Evolutionary conservation across 2,113 vertebrate species (phyloP).

Genomic region (Sinosuthora webbiana): DNA sequence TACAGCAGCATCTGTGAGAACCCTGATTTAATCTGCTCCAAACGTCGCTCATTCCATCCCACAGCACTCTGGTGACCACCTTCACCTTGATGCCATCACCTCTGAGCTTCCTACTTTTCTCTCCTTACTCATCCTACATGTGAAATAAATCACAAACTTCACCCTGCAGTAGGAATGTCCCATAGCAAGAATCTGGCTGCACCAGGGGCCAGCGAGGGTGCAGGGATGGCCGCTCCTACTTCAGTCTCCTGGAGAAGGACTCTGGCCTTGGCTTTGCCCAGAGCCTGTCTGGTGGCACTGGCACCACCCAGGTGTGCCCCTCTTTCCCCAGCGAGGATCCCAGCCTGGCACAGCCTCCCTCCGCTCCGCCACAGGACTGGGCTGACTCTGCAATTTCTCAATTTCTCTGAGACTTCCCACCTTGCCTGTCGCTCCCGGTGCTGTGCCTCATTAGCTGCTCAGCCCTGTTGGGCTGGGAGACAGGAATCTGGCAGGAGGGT

Average conservation of each 20-base stretch:
- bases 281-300: neutral
- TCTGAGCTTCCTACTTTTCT: neutral
- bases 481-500: slow-evolving; percentile 52
- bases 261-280: neutral
- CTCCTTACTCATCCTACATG: neutral
- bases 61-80: neutral
- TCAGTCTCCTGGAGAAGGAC: neutral
- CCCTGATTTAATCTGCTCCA: neutral
- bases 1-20: neutral
- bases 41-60: neutral
- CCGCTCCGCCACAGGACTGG: neutral
- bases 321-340: neutral
- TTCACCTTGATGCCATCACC: neutral
- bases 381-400: neutral
- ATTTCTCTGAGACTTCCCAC: neutral
- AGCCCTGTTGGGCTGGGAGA: slow-evolving; percentile 42
- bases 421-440: neutral
- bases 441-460: slow-evolving; percentile 69
- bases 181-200: neutral
- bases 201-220: neutral
- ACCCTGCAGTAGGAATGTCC: neutral
- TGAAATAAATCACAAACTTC: neutral
- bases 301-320: neutral
- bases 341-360: neutral
- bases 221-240: neutral